These are phyloP conservation scores for Parochlus steinenii DNA, from an alignment of 2,888 invertebrate genomes.

Conservation along the genomic window DNA sequence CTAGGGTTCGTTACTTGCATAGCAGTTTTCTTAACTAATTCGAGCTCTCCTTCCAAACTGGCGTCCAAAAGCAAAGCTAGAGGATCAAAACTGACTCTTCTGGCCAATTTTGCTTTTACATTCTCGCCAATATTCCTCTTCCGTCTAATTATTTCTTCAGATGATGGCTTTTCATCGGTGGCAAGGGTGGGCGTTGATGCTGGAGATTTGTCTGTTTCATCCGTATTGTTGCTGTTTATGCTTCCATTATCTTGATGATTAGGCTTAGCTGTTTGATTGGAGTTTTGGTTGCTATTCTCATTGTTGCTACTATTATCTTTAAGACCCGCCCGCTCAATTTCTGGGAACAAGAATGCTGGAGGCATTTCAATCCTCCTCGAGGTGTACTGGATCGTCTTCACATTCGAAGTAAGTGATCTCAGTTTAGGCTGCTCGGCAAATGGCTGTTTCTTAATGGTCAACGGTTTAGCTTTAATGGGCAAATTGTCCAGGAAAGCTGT, in stretches of 20 bases:
- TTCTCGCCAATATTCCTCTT: slow-evolving; percentile 42
- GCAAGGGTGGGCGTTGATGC: slow-evolving; percentile 14
- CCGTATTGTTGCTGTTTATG: slow-evolving; percentile 20
- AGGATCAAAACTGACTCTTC: slow-evolving; percentile 94
- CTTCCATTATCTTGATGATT: slow-evolving; percentile 3
- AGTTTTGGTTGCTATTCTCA: slow-evolving; percentile 4
- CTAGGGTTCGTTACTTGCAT: slow-evolving; percentile 89
- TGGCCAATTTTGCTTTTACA: slow-evolving; percentile 52
- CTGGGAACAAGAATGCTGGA: slow-evolving; percentile 63
- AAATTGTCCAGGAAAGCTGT: slow-evolving; percentile 32
- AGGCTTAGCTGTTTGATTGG: slow-evolving; percentile 4
- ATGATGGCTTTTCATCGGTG: slow-evolving; percentile 17
- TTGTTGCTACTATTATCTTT: slow-evolving; percentile 27
- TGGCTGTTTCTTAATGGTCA: slow-evolving; percentile 71
- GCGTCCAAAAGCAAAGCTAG: slow-evolving; percentile 90
- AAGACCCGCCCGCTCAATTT: slow-evolving; percentile 45
- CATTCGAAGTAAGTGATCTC: slow-evolving; percentile 37
- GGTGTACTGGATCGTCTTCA: slow-evolving; percentile 45
- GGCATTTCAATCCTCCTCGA: slow-evolving; percentile 68
- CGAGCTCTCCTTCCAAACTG: slow-evolving; percentile 93
- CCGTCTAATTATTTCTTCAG: slow-evolving; percentile 39
- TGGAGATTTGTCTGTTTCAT: slow-evolving; percentile 23
- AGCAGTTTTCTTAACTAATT: slow-evolving; percentile 89
- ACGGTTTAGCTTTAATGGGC: slow-evolving; percentile 63
- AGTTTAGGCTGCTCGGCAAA: slow-evolving; percentile 64